Base-by-base conservation (phyloP, 2,113 vertebrate genomes). In the Xyliphius kryptos region DNA sequence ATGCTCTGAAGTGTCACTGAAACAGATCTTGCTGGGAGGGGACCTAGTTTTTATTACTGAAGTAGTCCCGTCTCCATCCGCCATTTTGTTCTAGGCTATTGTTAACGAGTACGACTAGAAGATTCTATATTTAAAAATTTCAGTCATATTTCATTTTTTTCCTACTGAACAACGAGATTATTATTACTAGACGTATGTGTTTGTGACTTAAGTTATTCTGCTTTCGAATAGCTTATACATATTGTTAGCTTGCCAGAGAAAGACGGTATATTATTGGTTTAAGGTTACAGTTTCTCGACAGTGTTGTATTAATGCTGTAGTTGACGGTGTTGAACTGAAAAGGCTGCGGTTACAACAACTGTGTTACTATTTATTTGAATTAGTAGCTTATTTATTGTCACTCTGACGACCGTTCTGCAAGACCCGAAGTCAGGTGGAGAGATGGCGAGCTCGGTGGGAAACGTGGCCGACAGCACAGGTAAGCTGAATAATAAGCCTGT, bases 391-490 rank as follows among this genome's bases (percentile, higher is more conserved):
- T n/a, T 14, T 47, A 36, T 36, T 59, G 71, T 36, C 56, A 81
- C 79, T 19, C 85, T 86, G 84, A 83, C 81, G 78, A 82, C 80
- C 84, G 68, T 76, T 38, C 77, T 69, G 67, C 69, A 76, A 61
- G 77, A 85, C 53, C 52, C 77, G 55, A 83, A 82, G 72, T 74
- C 76, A 12, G 81, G 81, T 58, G 74, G 68, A 79, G 82, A 85
- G 83, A 97, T 98, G 95, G 93, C 95, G 88, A 91, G 91, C 83
- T 97, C 95, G 54, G 95, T 97, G 86, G 95, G 95, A 73, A 97
- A 92, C 76, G 94, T 97, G 83, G 92, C 94, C 59, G 94, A 97
- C 85, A 97, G 95, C 83, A 97, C 95, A 95, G 94, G 95, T 97
- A 90, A 77, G 15, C 11, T 12, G n/a, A n/a, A n/a, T n/a, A n/a